Base-by-base conservation (phyloP, 2,888 invertebrate species). In the Orchestes rusci region DNA sequence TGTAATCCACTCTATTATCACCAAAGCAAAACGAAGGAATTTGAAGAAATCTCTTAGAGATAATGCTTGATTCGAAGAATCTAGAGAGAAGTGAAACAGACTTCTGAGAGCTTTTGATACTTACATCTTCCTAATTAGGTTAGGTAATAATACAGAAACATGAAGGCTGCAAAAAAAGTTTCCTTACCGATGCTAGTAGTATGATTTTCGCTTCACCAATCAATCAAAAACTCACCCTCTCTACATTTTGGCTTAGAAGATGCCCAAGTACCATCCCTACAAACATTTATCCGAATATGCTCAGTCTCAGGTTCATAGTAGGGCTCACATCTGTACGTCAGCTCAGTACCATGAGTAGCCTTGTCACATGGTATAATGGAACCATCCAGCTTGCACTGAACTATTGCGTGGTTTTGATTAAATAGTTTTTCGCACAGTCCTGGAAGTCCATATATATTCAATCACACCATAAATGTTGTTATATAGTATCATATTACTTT, bases 251-350 rank as follows among this genome's bases (percentile, higher is more conserved):
- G 62, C 3, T 40, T 31, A 2, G 48, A 38, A 4, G 52, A 40
- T 29, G 58, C 56, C 62, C 62, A 62, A 2, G 39, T 32, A 3
- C 60, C 59, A 10, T 55, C 50, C 13, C 16, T n/a, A 46, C 62
- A 62, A 30, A 36, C 38, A 20, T 38, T 43, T 3, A 20, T 39
- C n/a, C n/a, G n/a, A 5, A 41, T 39, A 1, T 29, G 19, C 2
- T 15, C 13, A 4, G 8, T 23, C 5, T 42, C 50, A 1, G 53
- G 48, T 51, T 64, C 62, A 45, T 61, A 61, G 19, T 57, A 59
- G 0, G 51, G 39, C 2, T 53, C 56, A 42, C 65, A 64, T 12
- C 33, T 43, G 40, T 56, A 56, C 2, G 40, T 55, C 2, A 60
- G 56, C 2, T 28, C 35, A 20, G 60, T 56, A 4, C 56, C 59